Evolutionary conservation across 2,797 vertebrate species (phyloP).

Genomic region (Mastacembelus armatus): DNA sequence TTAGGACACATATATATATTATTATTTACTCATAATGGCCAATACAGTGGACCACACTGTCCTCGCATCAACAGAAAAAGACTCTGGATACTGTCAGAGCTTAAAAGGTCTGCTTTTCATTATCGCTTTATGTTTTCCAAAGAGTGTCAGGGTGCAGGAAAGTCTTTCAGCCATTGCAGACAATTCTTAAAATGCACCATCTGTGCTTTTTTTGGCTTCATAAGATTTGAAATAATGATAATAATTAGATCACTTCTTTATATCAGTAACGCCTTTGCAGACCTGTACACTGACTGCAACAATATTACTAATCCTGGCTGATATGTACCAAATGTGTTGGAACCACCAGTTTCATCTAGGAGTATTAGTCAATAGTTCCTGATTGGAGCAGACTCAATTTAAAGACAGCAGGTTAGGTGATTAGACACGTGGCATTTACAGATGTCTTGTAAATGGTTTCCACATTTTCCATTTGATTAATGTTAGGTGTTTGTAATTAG

Average conservation of each 20-base stretch:
- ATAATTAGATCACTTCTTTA: slow-evolving; percentile 18
- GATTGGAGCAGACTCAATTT: slow-evolving; percentile 44
- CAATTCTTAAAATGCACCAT: neutral
- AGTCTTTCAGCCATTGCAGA: neutral
- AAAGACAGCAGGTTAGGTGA: slow-evolving; percentile 32
- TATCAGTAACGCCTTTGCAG: slow-evolving; percentile 1
- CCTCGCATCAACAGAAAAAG: slow-evolving; percentile 20
- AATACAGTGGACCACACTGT: slow-evolving; percentile 21
- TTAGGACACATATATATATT: no score
- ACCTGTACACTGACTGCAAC: slow-evolving; percentile 21
- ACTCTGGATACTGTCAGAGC: neutral
- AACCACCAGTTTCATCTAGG: slow-evolving; percentile 1
- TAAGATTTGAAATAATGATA: neutral
- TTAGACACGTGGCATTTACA: slow-evolving; percentile 42
- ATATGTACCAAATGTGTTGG: slow-evolving; percentile 41
- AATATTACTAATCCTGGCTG: slow-evolving; percentile 18
- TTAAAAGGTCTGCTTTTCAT: slow-evolving; percentile 29
- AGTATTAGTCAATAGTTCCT: slow-evolving; percentile 18
- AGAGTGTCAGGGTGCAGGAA: neutral
- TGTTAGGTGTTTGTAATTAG: slow-evolving; percentile 38
- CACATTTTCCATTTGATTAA: slow-evolving; percentile 53
- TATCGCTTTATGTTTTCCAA: slow-evolving; percentile 22
- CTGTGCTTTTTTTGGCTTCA: neutral
- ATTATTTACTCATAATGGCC: no score
- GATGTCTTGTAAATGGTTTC: slow-evolving; percentile 34